These are phyloP conservation scores for Philereme transversata DNA, from an alignment of 2,888 invertebrate genomes.

Conservation along the genomic window DNA sequence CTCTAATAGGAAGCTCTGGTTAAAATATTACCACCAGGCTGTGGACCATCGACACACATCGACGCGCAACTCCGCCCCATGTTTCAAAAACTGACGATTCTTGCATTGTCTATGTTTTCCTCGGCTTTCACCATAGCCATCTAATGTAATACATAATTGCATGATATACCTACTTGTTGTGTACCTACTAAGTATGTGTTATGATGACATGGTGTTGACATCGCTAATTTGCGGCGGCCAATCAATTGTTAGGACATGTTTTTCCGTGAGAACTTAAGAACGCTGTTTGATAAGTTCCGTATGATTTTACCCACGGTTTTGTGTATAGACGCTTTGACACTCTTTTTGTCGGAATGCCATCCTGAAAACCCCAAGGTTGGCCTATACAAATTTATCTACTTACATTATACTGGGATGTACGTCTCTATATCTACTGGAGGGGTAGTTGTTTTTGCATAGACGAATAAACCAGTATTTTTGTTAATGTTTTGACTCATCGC, in stretches of 20 bases:
- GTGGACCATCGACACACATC: conserved; percentile 1
- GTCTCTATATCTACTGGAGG: no score
- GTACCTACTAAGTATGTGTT: conserved; percentile 34
- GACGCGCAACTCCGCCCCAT: conserved; percentile 39
- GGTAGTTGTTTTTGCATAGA: no score
- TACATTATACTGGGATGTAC: no score
- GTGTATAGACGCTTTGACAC: conserved; percentile 21
- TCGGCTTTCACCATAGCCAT: conserved; percentile 55
- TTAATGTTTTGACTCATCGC: no score
- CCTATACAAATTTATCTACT: no score
- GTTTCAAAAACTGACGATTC: conserved; percentile 59
- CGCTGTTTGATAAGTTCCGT: conserved; percentile 28
- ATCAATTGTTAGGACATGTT: conserved; percentile 38
- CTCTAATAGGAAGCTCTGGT: not conserved
- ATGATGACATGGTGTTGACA: conserved; percentile 51
- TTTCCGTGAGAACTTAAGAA: conserved; percentile 35
- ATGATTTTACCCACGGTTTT: conserved; percentile 33
- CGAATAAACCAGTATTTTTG: no score
- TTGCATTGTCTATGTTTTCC: conserved; percentile 58
- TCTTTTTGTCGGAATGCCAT: conserved; percentile 3
- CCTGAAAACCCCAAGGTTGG: no score
- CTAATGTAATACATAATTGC: conserved; percentile 60
- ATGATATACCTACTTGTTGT: conserved; percentile 1
- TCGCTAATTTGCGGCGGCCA: conserved; percentile 41
- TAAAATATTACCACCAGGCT: no score